These are phyloP conservation scores for Nesometra sesokonis DNA, from an alignment of 35 echinoderm and acorn worm species.

Conservation along the genomic window DNA sequence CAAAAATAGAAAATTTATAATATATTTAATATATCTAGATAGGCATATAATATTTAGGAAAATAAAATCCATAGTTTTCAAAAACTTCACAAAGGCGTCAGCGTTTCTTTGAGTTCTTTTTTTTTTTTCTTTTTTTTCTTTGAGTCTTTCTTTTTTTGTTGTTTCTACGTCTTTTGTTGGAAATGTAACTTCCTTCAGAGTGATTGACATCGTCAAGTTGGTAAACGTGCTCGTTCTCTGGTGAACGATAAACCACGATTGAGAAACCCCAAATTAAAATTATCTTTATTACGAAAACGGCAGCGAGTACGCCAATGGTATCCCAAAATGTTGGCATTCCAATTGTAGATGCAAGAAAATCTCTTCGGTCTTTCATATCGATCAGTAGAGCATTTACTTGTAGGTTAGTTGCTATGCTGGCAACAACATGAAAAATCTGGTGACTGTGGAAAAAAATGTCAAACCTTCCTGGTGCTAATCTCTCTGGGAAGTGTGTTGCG, in stretches of 20 bases:
- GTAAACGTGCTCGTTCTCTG: too few relatives aligned
- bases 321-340: conserved; percentile 30
- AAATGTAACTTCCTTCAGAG: too few relatives aligned
- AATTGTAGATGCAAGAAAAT: background rate
- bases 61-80: too few relatives aligned
- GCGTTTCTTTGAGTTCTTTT: too few relatives aligned
- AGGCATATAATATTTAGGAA: too few relatives aligned
- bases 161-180: too few relatives aligned
- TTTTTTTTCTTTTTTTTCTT: too few relatives aligned
- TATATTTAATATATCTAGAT: too few relatives aligned
- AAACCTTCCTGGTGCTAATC: conserved; percentile 53
- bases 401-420: conserved; percentile 32
- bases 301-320: conserved; percentile 12
- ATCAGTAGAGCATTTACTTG: conserved; percentile 34
- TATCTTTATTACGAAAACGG: conserved; percentile 25
- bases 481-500: conserved; percentile 69
- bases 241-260: conserved; percentile 8
- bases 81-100: too few relatives aligned
- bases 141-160: too few relatives aligned
- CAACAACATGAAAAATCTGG: conserved; percentile 64
- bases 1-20: too few relatives aligned
- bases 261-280: conserved; percentile 45
- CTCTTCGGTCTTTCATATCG: conserved; percentile 42
- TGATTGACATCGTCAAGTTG: too few relatives aligned
- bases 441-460: conserved; percentile 84